These are phyloP conservation scores for Chelon auratus DNA, from an alignment of 2,797 vertebrate genomes.

Conservation along the genomic window DNA sequence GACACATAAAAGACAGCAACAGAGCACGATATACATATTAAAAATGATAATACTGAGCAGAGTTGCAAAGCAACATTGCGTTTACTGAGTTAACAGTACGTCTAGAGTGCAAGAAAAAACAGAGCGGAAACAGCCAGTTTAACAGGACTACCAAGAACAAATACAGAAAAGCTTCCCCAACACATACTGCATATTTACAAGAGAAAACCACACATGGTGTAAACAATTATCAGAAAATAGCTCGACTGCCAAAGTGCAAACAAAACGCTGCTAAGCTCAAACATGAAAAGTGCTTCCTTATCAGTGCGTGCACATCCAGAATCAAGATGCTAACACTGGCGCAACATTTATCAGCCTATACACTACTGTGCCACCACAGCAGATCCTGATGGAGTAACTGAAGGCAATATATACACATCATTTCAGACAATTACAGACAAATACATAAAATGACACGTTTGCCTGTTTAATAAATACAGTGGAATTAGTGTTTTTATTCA, in stretches of 20 bases:
- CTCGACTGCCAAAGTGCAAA: slow-evolving; percentile 47
- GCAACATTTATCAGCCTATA: slow-evolving; percentile 30
- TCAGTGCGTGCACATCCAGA: slow-evolving; percentile 8
- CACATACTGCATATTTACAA: slow-evolving; percentile 44
- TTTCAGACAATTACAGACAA: slow-evolving; percentile 39
- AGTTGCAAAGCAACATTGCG: slow-evolving; percentile 22
- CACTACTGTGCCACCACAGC: neutral
- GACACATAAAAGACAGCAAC: slow-evolving; percentile 26
- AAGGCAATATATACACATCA: slow-evolving; percentile 39
- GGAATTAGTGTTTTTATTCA: slow-evolving; percentile 55
- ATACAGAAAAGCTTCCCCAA: neutral
- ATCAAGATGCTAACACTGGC: slow-evolving; percentile 8
- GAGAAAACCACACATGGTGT: slow-evolving; percentile 4
- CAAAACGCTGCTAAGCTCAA: slow-evolving; percentile 37
- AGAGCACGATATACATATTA: slow-evolving; percentile 40
- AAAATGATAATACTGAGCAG: slow-evolving; percentile 6
- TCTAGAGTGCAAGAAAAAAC: slow-evolving; percentile 40
- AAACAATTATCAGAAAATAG: slow-evolving; percentile 24
- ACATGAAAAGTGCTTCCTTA: slow-evolving; percentile 51
- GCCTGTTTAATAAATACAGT: slow-evolving; percentile 62
- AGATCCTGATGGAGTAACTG: neutral
- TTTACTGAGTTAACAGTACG: slow-evolving; percentile 20
- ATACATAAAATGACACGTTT: slow-evolving; percentile 11
- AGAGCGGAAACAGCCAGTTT: slow-evolving; percentile 11
- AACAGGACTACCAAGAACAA: slow-evolving; percentile 11